Base-by-base conservation (phyloP, 2,888 invertebrate species). In the Drosophila acutilabella region DNA sequence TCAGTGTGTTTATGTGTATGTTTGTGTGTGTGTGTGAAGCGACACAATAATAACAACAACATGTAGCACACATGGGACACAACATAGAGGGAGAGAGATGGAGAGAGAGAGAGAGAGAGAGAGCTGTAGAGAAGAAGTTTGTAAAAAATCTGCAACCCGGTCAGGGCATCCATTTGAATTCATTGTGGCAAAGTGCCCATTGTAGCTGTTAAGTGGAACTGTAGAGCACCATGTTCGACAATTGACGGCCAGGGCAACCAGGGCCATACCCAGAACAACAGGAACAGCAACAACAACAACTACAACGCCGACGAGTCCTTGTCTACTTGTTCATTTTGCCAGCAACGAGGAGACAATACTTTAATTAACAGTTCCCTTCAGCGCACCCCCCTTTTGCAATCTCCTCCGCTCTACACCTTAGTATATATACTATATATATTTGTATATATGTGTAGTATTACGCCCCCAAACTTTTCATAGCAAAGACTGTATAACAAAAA, bases 181-280 rank as follows among this genome's bases (percentile, higher is more conserved):
- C 88, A 88, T 89, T 88, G 86, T 86, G 86, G 82, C 89, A 82
- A 89, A 89, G 88, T 86, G 89, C 82, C 86, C 81, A 86, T 86
- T 89, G 89, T 86, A 86, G 88, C 88, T 89, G 89, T 89, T 88
- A 88, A 88, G 88, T 88, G 88, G 86, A 86, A 88, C 89, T 88
- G 86, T 84, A 86, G 89, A 82, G 86, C 84, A 86, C 79, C 83
- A 88, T 88, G 88, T 84, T 86, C 83, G 81, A 89, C 88, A 88
- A 88, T 88, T 88, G 89, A 88, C 88, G 89, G 78, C 86, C 67
- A 81, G 86, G 82, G 70, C 84, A 79, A 64, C 65, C 68, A 67
- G 78, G 65, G 64, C 65, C 71, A 74, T 64, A 65, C 52, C 62
- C 65, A 71, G 70, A 42, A 71, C 71, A 61, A 54, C 26, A 33